A percentile compares a stretch with the other conserved stretches of the same genome.
These are phyloP conservation scores for Rhea pennata DNA, from an alignment of 2,113 vertebrate genomes.

Conservation along the genomic window DNA sequence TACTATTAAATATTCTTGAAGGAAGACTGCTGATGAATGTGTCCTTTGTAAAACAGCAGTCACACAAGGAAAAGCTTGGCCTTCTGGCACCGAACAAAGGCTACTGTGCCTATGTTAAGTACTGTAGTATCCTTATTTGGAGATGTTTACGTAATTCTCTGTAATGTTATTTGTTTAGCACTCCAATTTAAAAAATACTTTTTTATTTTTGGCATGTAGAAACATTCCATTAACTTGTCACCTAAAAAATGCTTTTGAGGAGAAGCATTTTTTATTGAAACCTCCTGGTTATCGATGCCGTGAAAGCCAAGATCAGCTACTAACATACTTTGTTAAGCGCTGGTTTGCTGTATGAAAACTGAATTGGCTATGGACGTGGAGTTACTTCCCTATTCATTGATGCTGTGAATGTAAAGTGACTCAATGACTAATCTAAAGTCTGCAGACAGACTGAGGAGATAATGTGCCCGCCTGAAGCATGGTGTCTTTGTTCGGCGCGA, in stretches of 20 bases:
- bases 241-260: constrained; percentile 13
- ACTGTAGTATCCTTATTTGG: background rate
- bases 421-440: constrained; percentile 49
- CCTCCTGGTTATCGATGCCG: background rate
- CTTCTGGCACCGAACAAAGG: background rate
- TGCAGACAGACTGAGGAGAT: background rate
- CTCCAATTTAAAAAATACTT: background rate
- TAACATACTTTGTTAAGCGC: background rate
- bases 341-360: constrained; percentile 5
- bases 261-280: background rate
- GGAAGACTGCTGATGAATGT: constrained; percentile 35
- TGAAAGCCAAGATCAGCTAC: background rate
- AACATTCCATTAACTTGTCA: background rate
- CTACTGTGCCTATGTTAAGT: background rate
- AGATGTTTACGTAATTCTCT: constrained; percentile 1
- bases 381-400: constrained; percentile 38
- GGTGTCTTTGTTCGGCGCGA: constrained; percentile 18
- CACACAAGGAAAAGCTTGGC: background rate
- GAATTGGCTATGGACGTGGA: constrained; percentile 9
- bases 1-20: constrained; percentile 33
- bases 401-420: constrained; percentile 1
- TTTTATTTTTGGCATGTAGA: background rate
- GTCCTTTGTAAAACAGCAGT: constrained; percentile 32
- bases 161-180: background rate
- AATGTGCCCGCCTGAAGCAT: background rate